Conservation (phyloP, 2,113 vertebrate genomes). For the Acrocephalus arundinaceus region DNA sequence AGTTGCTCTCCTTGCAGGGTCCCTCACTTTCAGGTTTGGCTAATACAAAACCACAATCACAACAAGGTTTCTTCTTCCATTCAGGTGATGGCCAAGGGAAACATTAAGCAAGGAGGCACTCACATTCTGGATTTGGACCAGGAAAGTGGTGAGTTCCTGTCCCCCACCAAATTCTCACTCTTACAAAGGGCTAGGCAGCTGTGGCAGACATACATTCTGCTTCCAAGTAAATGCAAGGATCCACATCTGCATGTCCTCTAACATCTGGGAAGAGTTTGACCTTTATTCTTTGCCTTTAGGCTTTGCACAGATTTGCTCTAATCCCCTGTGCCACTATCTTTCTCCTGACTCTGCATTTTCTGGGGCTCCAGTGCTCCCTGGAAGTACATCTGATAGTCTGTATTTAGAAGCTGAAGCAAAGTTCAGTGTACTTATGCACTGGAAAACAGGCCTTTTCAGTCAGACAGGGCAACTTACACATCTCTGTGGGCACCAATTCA, state of each 20-base stretch:
- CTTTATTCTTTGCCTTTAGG: not conserved
- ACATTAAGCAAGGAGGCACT: conserved; percentile 49
- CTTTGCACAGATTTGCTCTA: not conserved
- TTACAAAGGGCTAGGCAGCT: not conserved
- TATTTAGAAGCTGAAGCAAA: not conserved
- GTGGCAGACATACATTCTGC: not conserved
- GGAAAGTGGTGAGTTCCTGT: conserved; percentile 51
- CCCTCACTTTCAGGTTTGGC: not conserved
- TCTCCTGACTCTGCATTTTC: not conserved
- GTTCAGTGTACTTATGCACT: not conserved
- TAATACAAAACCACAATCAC: not conserved
- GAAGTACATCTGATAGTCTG: not conserved
- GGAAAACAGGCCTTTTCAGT: not conserved
- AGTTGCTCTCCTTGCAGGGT: not conserved
- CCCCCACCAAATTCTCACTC: not conserved
- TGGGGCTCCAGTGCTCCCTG: not conserved
- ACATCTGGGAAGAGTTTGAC: not conserved
- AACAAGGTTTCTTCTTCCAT: not conserved
- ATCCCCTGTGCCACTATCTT: not conserved
- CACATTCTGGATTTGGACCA: conserved; percentile 40
- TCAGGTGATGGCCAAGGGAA: conserved; percentile 76
- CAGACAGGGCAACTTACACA: not conserved
- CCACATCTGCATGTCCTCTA: not conserved
- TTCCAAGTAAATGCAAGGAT: not conserved
- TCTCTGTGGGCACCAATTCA: not conserved